These are phyloP conservation scores for Taurulus bubalis DNA, from an alignment of 2,113 vertebrate genomes.

Conservation along the genomic window DNA sequence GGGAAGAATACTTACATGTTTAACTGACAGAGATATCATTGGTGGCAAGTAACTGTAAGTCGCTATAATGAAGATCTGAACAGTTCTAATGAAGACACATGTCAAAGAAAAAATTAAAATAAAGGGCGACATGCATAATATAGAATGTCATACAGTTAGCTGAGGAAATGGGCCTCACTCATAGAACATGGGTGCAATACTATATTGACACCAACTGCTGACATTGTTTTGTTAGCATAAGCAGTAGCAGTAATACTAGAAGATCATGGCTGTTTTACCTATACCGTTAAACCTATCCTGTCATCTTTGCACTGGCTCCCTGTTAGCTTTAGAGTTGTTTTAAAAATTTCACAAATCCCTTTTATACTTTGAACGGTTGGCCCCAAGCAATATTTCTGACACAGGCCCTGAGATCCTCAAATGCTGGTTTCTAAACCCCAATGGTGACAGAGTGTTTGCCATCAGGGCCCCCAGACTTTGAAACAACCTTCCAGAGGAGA, in stretches of 20 bases:
- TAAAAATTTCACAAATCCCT: neutral
- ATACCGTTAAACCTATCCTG: neutral
- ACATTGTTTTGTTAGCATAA: neutral
- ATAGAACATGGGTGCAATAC: neutral
- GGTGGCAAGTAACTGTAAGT: neutral
- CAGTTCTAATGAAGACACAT: conserved; percentile 1
- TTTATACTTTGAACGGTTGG: neutral
- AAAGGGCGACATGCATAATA: neutral
- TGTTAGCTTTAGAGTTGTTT: neutral
- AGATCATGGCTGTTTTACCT: neutral
- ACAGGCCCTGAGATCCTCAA: neutral
- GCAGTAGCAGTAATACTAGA: neutral
- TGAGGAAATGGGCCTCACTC: neutral
- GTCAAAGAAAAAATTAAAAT: conserved; percentile 12
- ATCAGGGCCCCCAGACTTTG: neutral
- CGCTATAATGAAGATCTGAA: conserved; percentile 4
- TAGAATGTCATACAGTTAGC: neutral
- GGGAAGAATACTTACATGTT: conserved; percentile 13
- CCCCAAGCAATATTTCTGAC: neutral
- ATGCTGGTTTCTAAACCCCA: neutral
- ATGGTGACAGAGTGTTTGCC: neutral
- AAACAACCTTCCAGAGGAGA: neutral
- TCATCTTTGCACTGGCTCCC: neutral
- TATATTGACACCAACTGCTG: neutral
- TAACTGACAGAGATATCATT: conserved; percentile 2